Conservation (phyloP, 2,888 invertebrate species). For the Bursaphelenchus okinawaensis region DNA sequence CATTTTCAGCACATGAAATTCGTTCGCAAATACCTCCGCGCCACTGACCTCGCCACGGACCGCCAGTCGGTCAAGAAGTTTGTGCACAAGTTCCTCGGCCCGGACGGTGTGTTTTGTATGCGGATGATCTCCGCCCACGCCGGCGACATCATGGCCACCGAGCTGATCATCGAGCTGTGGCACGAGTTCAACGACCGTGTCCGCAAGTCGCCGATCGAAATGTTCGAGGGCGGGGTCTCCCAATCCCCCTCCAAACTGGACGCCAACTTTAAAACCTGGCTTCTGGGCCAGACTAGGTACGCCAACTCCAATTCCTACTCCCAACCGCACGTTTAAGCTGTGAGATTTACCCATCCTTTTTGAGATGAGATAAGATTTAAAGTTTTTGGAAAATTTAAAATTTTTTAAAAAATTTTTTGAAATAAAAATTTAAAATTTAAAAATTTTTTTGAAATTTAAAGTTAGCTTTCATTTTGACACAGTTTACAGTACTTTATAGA, state of each 20-base stretch:
- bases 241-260: constrained; percentile 57
- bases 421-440: no score
- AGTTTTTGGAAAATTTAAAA: no score
- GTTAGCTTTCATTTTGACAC: no score
- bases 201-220: constrained; percentile 58
- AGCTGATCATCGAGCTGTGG: constrained; percentile 56
- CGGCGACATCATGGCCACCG: constrained; percentile 58
- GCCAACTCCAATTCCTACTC: constrained; percentile 34
- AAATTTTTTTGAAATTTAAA: no score
- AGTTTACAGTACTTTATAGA: no score
- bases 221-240: constrained; percentile 57
- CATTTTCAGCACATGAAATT: constrained; percentile 57
- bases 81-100: constrained; percentile 58
- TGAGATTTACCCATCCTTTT: constrained; percentile 6
- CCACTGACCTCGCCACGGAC: constrained; percentile 58
- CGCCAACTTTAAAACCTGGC: constrained; percentile 58
- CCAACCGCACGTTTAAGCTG: constrained; percentile 20
- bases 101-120: constrained; percentile 58
- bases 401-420: no score
- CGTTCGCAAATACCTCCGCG: constrained; percentile 56
- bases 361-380: background rate
- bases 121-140: constrained; percentile 58
- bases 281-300: constrained; percentile 55
- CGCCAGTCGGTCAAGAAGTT: constrained; percentile 58
- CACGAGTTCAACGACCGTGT: constrained; percentile 58